Percentiles rank a stretch among this genome's conserved stretches.
Conservation (phyloP, 2,888 invertebrate species). For the Frankliniella intonsa region DNA sequence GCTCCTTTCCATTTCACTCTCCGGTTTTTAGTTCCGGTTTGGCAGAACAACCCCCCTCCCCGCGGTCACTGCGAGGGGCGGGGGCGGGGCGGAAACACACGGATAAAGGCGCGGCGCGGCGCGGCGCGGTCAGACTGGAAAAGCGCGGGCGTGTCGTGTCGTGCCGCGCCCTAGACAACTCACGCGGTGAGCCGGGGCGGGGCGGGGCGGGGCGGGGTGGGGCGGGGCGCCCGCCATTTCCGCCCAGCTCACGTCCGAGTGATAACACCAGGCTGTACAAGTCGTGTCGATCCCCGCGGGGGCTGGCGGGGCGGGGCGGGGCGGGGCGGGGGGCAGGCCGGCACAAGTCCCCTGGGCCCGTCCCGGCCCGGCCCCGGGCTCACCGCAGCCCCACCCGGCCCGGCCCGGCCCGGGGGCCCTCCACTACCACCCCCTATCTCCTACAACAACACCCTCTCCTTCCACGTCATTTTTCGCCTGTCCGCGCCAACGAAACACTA, state of each 20-base stretch:
- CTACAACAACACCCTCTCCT: background rate
- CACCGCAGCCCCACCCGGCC: background rate
- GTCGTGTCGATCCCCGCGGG: background rate
- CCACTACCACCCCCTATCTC: background rate
- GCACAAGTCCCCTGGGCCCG: background rate
- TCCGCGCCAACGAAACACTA: no score
- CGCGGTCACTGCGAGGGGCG: background rate
- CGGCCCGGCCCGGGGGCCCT: background rate
- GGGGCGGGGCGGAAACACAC: background rate
- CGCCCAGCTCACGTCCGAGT: background rate
- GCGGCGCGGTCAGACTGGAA: background rate
- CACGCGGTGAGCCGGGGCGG: background rate
- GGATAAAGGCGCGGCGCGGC: background rate
- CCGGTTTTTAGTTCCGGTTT: no score
- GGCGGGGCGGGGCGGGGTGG: background rate
- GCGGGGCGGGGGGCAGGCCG: background rate
- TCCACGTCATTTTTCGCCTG: no score
- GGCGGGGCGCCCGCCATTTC: background rate
- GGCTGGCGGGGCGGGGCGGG: background rate
- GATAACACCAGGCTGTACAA: conserved; percentile 10
- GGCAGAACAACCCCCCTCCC: no score
- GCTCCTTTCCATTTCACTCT: no score
- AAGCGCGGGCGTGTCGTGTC: no score
- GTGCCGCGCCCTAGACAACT: background rate
- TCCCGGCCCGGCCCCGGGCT: background rate